These are phyloP conservation scores for Stenodema calcarata DNA, from an alignment of 2,888 invertebrate genomes.

Conservation along the genomic window DNA sequence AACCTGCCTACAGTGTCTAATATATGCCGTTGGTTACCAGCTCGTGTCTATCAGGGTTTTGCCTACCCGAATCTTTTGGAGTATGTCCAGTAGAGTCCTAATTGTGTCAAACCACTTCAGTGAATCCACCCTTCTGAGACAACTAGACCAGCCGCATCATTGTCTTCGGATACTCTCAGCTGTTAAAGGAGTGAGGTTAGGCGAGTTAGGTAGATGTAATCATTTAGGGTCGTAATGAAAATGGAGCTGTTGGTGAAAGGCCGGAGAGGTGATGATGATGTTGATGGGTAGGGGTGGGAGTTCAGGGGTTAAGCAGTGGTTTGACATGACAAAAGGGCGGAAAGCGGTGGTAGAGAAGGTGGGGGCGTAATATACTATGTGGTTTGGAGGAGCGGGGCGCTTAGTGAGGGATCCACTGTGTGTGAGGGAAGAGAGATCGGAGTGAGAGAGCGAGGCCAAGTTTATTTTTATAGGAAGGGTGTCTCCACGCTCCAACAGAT, in stretches of 20 bases:
- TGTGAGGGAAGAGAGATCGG: background rate
- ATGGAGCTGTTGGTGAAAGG: constrained; percentile 5
- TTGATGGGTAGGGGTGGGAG: background rate
- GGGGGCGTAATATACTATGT: background rate
- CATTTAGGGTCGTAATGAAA: background rate
- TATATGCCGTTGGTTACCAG: too few relatives aligned
- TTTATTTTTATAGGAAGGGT: constrained; percentile 45
- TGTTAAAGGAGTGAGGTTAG: background rate
- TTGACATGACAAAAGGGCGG: constrained; percentile 15
- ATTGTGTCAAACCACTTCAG: too few relatives aligned
- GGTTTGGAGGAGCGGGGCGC: background rate
- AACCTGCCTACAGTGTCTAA: too few relatives aligned
- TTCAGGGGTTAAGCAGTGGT: background rate
- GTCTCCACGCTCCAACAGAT: constrained; percentile 47
- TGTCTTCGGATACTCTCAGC: background rate
- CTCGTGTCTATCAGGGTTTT: too few relatives aligned
- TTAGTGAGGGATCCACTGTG: background rate
- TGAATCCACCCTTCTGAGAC: too few relatives aligned
- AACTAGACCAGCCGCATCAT: too few relatives aligned
- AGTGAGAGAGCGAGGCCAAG: constrained; percentile 24
- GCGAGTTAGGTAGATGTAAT: background rate
- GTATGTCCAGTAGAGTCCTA: too few relatives aligned
- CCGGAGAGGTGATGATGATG: background rate
- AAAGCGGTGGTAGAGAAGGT: background rate
- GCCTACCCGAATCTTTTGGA: too few relatives aligned